These are phyloP conservation scores for Pseudomyrmex flavicornis DNA, from an alignment of 1,140 invertebrate genomes.

Conservation along the genomic window DNA sequence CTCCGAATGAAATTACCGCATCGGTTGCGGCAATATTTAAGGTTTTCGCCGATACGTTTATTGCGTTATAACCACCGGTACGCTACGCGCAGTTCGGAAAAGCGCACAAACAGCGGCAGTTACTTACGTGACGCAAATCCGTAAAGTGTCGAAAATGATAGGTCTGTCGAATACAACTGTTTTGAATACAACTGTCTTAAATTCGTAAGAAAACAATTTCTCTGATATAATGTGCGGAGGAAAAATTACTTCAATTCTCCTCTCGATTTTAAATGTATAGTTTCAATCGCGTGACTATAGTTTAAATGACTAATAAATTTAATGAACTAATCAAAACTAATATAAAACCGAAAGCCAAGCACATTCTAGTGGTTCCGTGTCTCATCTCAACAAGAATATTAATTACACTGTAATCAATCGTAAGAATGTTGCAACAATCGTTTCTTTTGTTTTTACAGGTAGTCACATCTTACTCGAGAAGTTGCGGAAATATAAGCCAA, in stretches of 20 bases:
- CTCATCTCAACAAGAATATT: not conserved
- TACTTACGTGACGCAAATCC: too few relatives aligned
- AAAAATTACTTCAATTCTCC: too few relatives aligned
- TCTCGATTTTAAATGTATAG: too few relatives aligned
- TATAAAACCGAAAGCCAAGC: too few relatives aligned
- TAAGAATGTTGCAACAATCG: not conserved
- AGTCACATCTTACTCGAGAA: slow-evolving; percentile 96
- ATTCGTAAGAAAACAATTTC: not conserved
- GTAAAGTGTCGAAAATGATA: not conserved
- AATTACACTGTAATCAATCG: not conserved
- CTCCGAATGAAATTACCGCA: slow-evolving; percentile 10
- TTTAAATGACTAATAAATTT: too few relatives aligned
- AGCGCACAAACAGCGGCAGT: not conserved
- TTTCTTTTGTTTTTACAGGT: slow-evolving; percentile 85
- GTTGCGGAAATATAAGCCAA: slow-evolving; percentile 95
- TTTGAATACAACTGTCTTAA: too few relatives aligned
- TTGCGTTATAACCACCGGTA: not conserved
- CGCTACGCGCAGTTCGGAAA: not conserved
- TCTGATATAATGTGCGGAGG: not conserved
- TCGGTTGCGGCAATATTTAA: not conserved
- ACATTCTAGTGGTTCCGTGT: not conserved
- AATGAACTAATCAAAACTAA: too few relatives aligned
- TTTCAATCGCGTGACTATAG: too few relatives aligned
- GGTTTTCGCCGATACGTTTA: slow-evolving; percentile 13
- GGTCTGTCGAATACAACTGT: too few relatives aligned